Percentiles rank a stretch among this genome's conserved stretches.
Evolutionary conservation across 2,113 vertebrate species (phyloP).

Genomic region (Oreochromis spilurus): DNA sequence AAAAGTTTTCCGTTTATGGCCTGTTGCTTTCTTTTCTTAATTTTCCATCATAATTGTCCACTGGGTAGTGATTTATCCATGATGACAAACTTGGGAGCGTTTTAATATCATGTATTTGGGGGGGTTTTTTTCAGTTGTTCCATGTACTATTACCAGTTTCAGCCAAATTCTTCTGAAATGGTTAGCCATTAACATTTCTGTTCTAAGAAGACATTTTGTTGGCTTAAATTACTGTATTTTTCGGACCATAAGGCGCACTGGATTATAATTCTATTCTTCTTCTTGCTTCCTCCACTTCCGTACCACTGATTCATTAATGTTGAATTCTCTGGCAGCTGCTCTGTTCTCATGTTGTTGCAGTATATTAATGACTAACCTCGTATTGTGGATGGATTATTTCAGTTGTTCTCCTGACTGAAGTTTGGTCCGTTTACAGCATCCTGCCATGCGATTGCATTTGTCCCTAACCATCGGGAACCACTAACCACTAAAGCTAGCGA

Average conservation of each 20-base stretch:
- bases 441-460: too few relatives aligned
- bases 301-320: too few relatives aligned
- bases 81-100: background rate
- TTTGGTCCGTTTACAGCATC: too few relatives aligned
- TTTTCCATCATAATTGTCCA: background rate
- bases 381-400: too few relatives aligned
- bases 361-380: too few relatives aligned
- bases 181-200: background rate
- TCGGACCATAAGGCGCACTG: fast-evolving
- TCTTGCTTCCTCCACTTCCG: too few relatives aligned
- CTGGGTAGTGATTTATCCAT: background rate
- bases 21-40: background rate
- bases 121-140: background rate
- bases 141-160: background rate
- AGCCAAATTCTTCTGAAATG: background rate
- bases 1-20: background rate
- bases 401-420: too few relatives aligned
- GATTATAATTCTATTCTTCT: too few relatives aligned
- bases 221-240: background rate
- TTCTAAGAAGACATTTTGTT: background rate
- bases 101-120: background rate
- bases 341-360: too few relatives aligned
- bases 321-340: too few relatives aligned
- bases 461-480: too few relatives aligned
- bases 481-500: too few relatives aligned